Base-by-base conservation (phyloP, 2,797 vertebrate species). In the Gallirallus australis region DNA sequence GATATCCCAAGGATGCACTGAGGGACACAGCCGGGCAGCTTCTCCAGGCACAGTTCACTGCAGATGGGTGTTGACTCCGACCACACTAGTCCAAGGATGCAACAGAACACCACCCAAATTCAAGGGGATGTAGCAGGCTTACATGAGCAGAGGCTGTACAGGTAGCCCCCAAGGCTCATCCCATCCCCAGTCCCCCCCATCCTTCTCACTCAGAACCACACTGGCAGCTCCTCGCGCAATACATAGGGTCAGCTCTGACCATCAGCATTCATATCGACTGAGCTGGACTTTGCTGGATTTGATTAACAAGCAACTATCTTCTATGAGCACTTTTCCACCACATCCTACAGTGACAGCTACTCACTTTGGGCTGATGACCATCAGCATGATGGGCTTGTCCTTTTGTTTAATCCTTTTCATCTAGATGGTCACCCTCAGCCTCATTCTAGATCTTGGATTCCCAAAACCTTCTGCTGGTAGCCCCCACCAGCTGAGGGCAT, bases 201-300 rank as follows among this genome's bases (percentile, higher is more conserved):
- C 54, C 75, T 39, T 79, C 56, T n/a, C 60, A 76, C 12, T 18
- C 24, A 42, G 28, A 17, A 40, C 42, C 69, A 57, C 20, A 24
- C 28, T 40, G 57, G 27, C 30, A 83, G 56, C 15, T 8, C 18
- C 72, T 64, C 45, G 48, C 0, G 0, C 3, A 50, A 19, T 15
- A 52, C 0, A 0, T 0, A 11, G 13, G 35, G 15, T 33, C 37
- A 72, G 33, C 14, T 52, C 59, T 79, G 73, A 52, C 39, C 35
- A 21, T 66, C 70, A 66, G 27, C n/a, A 23, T 15, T 15, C 3
- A 0, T 1, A 3, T 8, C 50, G 66, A 33, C 24, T 2, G 21
- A 87, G 15, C 15, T 37, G 27, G 30, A 54, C 61, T 82, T 66
- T 18, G 33, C 8, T 71, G 37, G 23, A 13, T 57, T 79, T 69